phyloP scores from a whole-genome alignment of 2,888 invertebrate genomes.

The Tachina fera region DNA sequence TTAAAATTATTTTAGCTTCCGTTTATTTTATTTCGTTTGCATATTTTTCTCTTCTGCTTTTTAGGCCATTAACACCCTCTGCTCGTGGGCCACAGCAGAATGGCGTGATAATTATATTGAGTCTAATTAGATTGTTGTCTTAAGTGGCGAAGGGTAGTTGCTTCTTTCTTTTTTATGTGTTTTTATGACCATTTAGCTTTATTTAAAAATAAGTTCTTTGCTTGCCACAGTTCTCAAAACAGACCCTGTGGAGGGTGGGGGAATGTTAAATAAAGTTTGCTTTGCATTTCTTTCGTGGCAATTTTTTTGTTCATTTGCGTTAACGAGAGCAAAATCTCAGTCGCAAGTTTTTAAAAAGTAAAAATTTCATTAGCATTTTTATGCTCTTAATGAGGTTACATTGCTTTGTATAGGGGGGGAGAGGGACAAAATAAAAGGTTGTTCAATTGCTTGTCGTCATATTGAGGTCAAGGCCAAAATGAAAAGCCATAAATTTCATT shows the following conservation, averaged over 20 bases:
- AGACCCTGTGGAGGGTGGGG: not conserved
- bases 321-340: slow-evolving; percentile 49
- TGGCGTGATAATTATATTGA: slow-evolving; percentile 77
- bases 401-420: not conserved
- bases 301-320: slow-evolving; percentile 24
- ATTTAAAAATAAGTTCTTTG: slow-evolving; percentile 9
- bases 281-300: slow-evolving; percentile 19
- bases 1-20: slow-evolving; percentile 38
- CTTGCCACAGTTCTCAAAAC: not conserved
- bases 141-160: slow-evolving; percentile 41
- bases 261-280: slow-evolving; percentile 28
- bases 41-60: slow-evolving; percentile 5
- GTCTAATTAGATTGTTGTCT: slow-evolving; percentile 79
- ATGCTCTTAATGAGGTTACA: slow-evolving; percentile 45
- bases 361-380: slow-evolving; percentile 66
- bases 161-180: not conserved
- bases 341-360: slow-evolving; percentile 52
- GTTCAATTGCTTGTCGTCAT: slow-evolving; percentile 4
- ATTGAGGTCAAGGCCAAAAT: slow-evolving; percentile 54
- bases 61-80: slow-evolving; percentile 36
- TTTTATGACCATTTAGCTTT: slow-evolving; percentile 67
- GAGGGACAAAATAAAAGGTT: not conserved
- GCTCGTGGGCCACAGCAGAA: slow-evolving; percentile 43
- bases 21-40: slow-evolving; percentile 6
- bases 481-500: slow-evolving; percentile 47